Base-by-base conservation (phyloP, 2,113 vertebrate genomes). In the Jacana jacana region DNA sequence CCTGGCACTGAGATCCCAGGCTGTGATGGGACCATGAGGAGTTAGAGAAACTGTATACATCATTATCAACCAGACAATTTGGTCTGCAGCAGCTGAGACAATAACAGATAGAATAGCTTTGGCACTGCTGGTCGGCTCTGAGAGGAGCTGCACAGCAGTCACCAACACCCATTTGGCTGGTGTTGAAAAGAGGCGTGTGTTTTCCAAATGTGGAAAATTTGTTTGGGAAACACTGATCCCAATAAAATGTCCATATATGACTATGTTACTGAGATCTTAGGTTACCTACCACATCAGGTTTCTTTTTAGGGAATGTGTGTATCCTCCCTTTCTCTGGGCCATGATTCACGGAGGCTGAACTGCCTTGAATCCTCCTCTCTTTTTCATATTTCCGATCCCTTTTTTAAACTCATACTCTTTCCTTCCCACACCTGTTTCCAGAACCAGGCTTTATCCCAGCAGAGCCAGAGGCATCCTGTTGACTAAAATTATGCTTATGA, bases 361-460 rank as follows among this genome's bases (percentile, higher is more conserved):
- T 94, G 80, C 71, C 60, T 68, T 49, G 28, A 58, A 86, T 87
- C 61, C 42, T 81, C 20, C 33, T 55, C 60, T 75, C 77, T 83
- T 77, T 77, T 81, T 33, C 10, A 1, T 73, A 17, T 83, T 89
- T 91, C 37, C 25, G 37, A 2, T 72, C 40, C 19, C 8, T 61
- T 61, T 79, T 42, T 78, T 55, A 6, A 31, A 64, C n/a, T 95
- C 65, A 18, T 22, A 31, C 11, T 72, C 30, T 66, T 79, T 92
- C 52, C 73, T 72, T 82, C 52, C 49, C 69, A 84, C 57, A 63
- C 77, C 81, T 91, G 52, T 91, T 96, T 63, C 88, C 88, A 94
- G 77, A 87, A 83, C 37, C 72, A 70, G 57, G 46, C 63, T 89
- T 44, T 54, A 70, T 78, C 66, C 75, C 83, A 88, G 37, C 49